Evolutionary conservation across 2,797 vertebrate species (phyloP).

Genomic region (Acanthurus lineatus): DNA sequence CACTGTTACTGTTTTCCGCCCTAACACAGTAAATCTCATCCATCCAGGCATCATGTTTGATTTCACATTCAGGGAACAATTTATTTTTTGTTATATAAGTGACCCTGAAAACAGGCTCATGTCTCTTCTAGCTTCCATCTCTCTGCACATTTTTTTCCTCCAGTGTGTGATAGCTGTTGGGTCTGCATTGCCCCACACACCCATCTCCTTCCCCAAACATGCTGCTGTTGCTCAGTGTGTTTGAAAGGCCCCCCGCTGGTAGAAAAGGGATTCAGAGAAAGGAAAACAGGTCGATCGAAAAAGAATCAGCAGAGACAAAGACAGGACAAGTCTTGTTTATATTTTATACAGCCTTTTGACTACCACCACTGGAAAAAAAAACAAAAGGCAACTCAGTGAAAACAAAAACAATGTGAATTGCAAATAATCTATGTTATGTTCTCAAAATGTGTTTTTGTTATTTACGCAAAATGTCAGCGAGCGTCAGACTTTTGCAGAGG

Average conservation of each 20-base stretch:
- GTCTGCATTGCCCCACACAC: neutral
- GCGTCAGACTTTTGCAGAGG: constrained; percentile 15
- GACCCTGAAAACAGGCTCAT: constrained; percentile 16
- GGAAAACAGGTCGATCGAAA: constrained; percentile 53
- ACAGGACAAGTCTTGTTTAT: constrained; percentile 26
- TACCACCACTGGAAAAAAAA: constrained; percentile 18
- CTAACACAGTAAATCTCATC: neutral
- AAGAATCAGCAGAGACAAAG: constrained; percentile 36
- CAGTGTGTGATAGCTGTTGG: neutral
- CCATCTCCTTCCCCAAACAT: constrained; percentile 34
- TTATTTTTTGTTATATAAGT: neutral
- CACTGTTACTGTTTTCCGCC: neutral
- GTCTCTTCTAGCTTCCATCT: neutral
- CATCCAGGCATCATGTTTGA: neutral
- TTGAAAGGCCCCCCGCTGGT: constrained; percentile 38
- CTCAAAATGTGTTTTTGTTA: constrained; percentile 26
- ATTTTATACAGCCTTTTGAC: constrained; percentile 41
- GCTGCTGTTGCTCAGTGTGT: constrained; percentile 26
- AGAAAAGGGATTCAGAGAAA: constrained; percentile 36
- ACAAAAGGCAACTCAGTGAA: constrained; percentile 2
- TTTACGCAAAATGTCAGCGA: constrained; percentile 28
- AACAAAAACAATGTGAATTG: constrained; percentile 13
- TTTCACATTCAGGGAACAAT: neutral
- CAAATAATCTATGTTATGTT: neutral
- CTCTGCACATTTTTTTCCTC: constrained; percentile 13